Evolutionary conservation across 2,113 vertebrate species (phyloP), one percentile per base, ranked within the genome.

Genomic region (Eidolon helvum): DNA sequence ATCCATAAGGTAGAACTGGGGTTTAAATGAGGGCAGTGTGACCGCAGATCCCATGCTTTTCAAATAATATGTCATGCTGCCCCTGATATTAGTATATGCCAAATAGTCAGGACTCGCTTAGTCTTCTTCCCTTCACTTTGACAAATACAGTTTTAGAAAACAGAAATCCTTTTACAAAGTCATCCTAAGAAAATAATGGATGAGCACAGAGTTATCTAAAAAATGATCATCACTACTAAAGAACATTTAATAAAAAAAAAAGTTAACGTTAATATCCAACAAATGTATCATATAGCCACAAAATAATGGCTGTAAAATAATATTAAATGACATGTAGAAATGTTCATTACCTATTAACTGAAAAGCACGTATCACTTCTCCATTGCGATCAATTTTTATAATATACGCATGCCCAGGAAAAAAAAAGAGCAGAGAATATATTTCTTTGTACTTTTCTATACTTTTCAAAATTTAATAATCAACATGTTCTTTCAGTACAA

Each of bases 311-410:
- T 53, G 22, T 69, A 40, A n/a, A 43, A 65, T 43, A 68, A 59
- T 30, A 87, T 84, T 65, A 90, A 75, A 72, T 74, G 75, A 59
- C 2, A 53, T 10, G 24, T 24, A 69, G 48, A 89, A 71, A 78
- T 69, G 9, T 55, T 92, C 15, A 88, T 45, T 65, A 88, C 22
- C n/a, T 88, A n/a, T 10, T 38, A 95, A 86, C 26, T 86, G 21
- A 88, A 96, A 95, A 84, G 30, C 15, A 75, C 79, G n/a, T 88
- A 91, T 80, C 26, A 85, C 15, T 87, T 96, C 38, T 83, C 38
- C 40, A 59, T 2, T 82, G 48, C 45, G 59, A 86, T 71, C 40
- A 71, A 5, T 78, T 80, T 79, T 75, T 85, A 6, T 30, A 72
- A 82, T 9, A 79, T 18, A 68, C 6, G 4, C 8, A 72, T 38